These are phyloP conservation scores for Thryonomys swinderianus DNA, from an alignment of 2,113 vertebrate genomes.

Conservation along the genomic window DNA sequence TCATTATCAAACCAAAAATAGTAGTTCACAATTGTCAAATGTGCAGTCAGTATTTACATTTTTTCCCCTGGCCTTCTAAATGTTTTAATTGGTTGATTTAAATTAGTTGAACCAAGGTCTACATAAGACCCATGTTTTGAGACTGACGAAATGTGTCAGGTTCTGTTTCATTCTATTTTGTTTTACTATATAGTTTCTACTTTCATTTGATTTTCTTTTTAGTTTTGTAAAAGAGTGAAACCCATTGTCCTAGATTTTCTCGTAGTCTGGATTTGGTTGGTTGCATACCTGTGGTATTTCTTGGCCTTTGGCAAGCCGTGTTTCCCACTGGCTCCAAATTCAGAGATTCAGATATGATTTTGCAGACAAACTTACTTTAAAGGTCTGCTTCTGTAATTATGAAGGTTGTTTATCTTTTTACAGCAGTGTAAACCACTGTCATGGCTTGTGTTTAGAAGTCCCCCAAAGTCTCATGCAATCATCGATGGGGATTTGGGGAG, in stretches of 20 bases:
- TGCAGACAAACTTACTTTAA: not conserved
- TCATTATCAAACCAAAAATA: constrained; percentile 9
- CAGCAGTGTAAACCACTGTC: not conserved
- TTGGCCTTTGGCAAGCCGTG: not conserved
- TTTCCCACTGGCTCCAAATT: not conserved
- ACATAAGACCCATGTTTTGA: not conserved
- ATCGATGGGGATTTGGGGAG: not conserved
- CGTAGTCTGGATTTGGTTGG: not conserved
- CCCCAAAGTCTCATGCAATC: not conserved
- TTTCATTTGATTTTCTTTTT: not conserved
- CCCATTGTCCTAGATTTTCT: not conserved
- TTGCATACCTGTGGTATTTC: not conserved
- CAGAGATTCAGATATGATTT: constrained; percentile 23
- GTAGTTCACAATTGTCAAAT: constrained; percentile 12
- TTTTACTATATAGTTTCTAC: constrained; percentile 1
- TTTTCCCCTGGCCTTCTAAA: not conserved
- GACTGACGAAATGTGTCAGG: constrained; percentile 22
- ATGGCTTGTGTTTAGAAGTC: not conserved
- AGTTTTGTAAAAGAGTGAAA: constrained; percentile 1
- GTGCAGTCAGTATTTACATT: not conserved
- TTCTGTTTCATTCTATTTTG: not conserved
- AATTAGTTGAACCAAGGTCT: constrained; percentile 4
- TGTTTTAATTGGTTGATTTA: not conserved
- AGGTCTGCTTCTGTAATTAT: not conserved
- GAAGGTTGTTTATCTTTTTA: constrained; percentile 6